A percentile compares a stretch with the other conserved stretches of the same genome.
phyloP scores from a whole-genome alignment of 2,797 vertebrate species.

The Halcyon badia region DNA sequence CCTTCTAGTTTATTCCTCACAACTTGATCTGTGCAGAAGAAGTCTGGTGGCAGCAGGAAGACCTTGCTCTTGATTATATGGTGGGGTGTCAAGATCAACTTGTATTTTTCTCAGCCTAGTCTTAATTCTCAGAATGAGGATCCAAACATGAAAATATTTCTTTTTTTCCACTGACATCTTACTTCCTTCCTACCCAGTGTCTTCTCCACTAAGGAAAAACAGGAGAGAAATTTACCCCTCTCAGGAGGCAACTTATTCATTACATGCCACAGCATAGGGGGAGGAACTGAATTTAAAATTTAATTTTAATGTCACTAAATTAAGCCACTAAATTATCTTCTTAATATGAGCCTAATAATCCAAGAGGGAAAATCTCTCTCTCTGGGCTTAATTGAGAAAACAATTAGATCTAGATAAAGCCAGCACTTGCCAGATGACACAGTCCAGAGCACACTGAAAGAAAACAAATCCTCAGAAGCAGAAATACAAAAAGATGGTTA shows the following conservation, averaged over 20 bases:
- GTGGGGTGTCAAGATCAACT: neutral
- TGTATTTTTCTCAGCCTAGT: neutral
- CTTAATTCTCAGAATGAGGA: neutral
- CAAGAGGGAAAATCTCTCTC: slow-evolving; percentile 60
- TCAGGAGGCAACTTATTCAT: neutral
- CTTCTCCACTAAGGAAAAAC: neutral
- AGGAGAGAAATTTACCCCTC: neutral
- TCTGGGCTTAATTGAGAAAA: slow-evolving; percentile 66
- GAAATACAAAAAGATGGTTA: neutral
- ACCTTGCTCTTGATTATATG: neutral
- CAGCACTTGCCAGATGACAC: slow-evolving; percentile 29
- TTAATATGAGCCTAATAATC: slow-evolving; percentile 44
- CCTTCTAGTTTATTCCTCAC: neutral
- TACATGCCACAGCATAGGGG: neutral
- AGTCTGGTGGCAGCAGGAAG: neutral
- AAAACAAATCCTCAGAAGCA: slow-evolving; percentile 46
- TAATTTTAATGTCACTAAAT: slow-evolving; percentile 56
- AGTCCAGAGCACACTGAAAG: slow-evolving; percentile 32
- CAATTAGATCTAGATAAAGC: slow-evolving; percentile 37
- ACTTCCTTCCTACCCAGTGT: neutral
- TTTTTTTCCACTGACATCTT: neutral
- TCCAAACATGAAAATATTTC: neutral
- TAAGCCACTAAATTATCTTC: slow-evolving; percentile 46
- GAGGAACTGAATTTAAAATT: slow-evolving; percentile 16
- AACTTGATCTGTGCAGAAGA: neutral